Percentiles rank a stretch among this genome's conserved stretches.
phyloP scores from a whole-genome alignment of 2,888 invertebrate species.

The Ethmia dodecea region DNA sequence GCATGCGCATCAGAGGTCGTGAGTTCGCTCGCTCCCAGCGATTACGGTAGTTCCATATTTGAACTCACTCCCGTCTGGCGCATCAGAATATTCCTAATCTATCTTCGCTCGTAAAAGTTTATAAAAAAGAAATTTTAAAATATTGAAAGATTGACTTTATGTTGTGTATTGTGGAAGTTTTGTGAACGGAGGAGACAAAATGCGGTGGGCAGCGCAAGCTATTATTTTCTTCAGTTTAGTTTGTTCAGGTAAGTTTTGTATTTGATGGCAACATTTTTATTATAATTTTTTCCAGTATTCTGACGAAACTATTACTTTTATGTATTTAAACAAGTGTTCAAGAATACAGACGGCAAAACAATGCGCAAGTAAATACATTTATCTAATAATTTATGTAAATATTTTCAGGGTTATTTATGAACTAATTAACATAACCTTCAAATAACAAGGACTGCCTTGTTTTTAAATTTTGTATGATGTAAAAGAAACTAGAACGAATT shows the following conservation, averaged over 20 bases:
- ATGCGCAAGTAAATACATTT: too few species aligned
- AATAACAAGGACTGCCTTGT: too few species aligned
- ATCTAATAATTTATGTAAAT: too few species aligned
- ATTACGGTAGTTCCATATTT: conserved; percentile 39
- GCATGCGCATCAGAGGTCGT: conserved; percentile 56
- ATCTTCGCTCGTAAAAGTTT: conserved; percentile 48
- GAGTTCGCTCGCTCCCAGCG: conserved; percentile 30
- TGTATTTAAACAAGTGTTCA: too few species aligned
- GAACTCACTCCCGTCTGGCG: conserved; percentile 38
- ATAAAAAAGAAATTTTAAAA: conserved; percentile 8
- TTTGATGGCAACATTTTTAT: not conserved
- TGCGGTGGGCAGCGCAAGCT: conserved; percentile 48
- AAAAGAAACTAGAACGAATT: too few species aligned
- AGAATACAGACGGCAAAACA: too few species aligned
- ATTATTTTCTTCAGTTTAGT: conserved; percentile 38
- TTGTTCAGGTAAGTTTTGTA: conserved; percentile 45
- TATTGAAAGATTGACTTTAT: conserved; percentile 27
- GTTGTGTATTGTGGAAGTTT: conserved; percentile 40
- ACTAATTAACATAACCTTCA: too few species aligned
- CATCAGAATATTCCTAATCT: conserved; percentile 22
- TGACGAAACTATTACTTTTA: too few species aligned
- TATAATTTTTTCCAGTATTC: too few species aligned
- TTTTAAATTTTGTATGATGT: too few species aligned
- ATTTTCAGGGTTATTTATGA: too few species aligned
- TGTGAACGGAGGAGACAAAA: conserved; percentile 44